Evolutionary conservation across 2,888 invertebrate species (phyloP).

Genomic region (Lysandra bellargus): DNA sequence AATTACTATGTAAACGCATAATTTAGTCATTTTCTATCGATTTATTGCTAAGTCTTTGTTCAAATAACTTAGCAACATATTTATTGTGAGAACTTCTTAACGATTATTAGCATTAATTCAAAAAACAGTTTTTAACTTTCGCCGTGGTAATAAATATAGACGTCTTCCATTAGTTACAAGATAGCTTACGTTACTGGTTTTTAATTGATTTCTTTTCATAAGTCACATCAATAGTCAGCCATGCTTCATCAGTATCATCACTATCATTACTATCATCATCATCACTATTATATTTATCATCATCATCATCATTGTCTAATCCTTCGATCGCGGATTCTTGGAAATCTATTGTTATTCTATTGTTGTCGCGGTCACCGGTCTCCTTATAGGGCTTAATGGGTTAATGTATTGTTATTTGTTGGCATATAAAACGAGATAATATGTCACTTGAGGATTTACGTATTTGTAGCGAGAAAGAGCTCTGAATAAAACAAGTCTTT

Average conservation of each 20-base stretch:
- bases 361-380: too few species aligned
- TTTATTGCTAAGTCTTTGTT: constrained; percentile 7
- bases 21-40: neutral
- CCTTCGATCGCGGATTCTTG: too few species aligned
- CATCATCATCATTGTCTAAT: too few species aligned
- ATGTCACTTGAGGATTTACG: too few species aligned
- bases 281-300: too few species aligned
- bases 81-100: neutral
- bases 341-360: too few species aligned
- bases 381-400: too few species aligned
- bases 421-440: too few species aligned
- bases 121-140: constrained; percentile 9
- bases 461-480: too few species aligned
- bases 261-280: neutral
- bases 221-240: neutral
- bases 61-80: neutral
- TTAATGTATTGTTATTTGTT: too few species aligned
- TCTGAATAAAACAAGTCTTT: too few species aligned
- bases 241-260: neutral
- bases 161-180: neutral
- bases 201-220: constrained; percentile 16
- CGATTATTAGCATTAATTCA: neutral
- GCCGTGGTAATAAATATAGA: neutral
- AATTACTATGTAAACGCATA: neutral
- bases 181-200: neutral